Evolutionary conservation across 2,113 vertebrate species (phyloP).

Genomic region (Colinus virginianus): DNA sequence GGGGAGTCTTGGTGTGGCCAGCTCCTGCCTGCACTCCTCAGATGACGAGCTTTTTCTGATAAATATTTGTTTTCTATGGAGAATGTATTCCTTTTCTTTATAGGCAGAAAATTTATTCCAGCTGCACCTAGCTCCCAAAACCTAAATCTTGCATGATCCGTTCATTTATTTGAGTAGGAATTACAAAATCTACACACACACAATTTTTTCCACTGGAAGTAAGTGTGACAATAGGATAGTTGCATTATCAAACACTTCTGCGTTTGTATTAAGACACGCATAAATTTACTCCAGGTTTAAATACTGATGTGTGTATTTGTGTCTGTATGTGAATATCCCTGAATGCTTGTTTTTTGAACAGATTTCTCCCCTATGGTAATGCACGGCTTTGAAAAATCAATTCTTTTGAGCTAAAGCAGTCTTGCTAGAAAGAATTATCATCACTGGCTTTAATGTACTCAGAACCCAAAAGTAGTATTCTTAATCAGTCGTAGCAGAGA

Average conservation of each 20-base stretch:
- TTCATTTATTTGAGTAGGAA: background rate
- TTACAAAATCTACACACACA: background rate
- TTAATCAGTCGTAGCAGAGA: conserved; percentile 29
- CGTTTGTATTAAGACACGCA: background rate
- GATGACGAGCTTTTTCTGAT: background rate
- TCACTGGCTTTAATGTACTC: conserved; percentile 21
- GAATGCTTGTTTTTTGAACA: background rate
- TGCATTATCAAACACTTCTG: background rate
- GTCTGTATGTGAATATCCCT: background rate
- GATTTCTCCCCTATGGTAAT: conserved; percentile 6
- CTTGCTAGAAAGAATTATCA: conserved; percentile 10
- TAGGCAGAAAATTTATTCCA: background rate
- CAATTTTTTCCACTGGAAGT: background rate
- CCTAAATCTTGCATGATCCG: background rate
- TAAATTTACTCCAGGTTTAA: conserved; percentile 11
- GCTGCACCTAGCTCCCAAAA: background rate
- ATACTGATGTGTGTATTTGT: background rate
- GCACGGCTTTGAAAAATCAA: conserved; percentile 39
- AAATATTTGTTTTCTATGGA: background rate
- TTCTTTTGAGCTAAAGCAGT: conserved; percentile 7
- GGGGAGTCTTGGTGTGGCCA: background rate
- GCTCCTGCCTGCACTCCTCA: background rate
- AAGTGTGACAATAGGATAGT: background rate
- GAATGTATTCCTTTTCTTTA: background rate
- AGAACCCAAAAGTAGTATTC: background rate